These are phyloP conservation scores for Fringilla coelebs DNA, from an alignment of 2,797 vertebrate species.

Conservation along the genomic window DNA sequence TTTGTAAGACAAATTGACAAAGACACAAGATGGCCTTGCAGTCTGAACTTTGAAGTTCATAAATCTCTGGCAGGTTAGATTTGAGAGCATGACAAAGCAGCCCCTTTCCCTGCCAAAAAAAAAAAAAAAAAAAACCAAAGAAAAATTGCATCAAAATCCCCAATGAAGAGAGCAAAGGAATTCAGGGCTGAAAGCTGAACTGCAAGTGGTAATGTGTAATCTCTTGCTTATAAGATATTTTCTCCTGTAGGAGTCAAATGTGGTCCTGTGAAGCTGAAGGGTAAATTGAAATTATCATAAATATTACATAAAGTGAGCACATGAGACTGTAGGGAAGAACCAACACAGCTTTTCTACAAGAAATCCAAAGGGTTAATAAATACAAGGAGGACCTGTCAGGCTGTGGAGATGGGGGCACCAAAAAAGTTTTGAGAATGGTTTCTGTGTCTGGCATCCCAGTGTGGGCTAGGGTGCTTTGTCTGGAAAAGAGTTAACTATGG, in stretches of 20 bases:
- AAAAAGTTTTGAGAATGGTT: background rate
- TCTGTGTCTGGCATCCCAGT: background rate
- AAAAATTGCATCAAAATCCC: background rate
- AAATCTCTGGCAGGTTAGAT: background rate
- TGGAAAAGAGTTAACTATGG: background rate
- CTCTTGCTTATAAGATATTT: background rate
- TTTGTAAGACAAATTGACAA: background rate
- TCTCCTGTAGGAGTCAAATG: background rate
- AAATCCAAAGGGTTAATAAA: background rate
- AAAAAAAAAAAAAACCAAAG: too few relatives aligned
- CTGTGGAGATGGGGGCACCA: background rate
- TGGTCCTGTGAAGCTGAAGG: background rate
- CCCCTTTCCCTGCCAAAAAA: background rate
- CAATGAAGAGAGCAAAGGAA: background rate
- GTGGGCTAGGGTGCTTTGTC: background rate
- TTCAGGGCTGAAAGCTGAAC: background rate
- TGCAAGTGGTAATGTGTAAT: background rate
- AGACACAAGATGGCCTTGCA: background rate
- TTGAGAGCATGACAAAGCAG: background rate
- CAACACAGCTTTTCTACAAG: background rate
- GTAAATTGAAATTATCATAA: background rate
- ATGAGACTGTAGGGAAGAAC: background rate
- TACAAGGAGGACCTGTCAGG: background rate
- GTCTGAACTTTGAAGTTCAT: background rate
- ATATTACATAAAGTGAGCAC: background rate